Evolutionary conservation across 2,113 vertebrate genomes (phyloP).

Genomic region (Uria lomvia): DNA sequence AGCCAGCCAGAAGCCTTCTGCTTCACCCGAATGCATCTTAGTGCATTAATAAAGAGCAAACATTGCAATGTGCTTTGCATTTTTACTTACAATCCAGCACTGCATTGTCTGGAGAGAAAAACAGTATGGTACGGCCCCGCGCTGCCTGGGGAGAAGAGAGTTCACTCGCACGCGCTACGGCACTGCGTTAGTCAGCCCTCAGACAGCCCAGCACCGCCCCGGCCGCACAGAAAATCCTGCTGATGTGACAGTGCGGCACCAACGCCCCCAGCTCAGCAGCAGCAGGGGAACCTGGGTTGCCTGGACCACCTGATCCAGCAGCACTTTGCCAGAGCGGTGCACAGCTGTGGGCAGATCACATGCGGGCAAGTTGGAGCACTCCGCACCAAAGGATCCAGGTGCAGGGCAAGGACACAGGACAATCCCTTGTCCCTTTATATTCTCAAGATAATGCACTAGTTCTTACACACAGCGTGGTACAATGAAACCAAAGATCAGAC

Average conservation of each 20-base stretch:
- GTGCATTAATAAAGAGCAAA: slow-evolving; percentile 62
- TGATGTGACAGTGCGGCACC: not conserved
- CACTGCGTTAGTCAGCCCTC: not conserved
- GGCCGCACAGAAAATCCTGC: not conserved
- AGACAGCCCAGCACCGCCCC: not conserved
- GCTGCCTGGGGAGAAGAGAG: not conserved
- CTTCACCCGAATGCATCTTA: slow-evolving; percentile 24
- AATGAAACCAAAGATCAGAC: not conserved
- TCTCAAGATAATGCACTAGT: not conserved
- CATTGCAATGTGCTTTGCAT: slow-evolving; percentile 60
- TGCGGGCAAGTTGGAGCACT: not conserved
- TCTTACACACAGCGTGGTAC: not conserved
- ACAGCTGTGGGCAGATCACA: not conserved
- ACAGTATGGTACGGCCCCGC: not conserved
- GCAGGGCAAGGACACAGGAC: not conserved
- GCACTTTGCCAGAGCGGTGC: not conserved
- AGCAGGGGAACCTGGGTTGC: not conserved
- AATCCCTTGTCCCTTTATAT: not conserved
- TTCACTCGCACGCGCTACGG: not conserved
- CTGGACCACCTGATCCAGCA: not conserved
- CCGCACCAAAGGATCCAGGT: not conserved
- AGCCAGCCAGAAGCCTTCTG: slow-evolving; percentile 39
- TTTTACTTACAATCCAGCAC: slow-evolving; percentile 18
- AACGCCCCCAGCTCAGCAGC: not conserved
- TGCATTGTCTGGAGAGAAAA: slow-evolving; percentile 37